phyloP scores from a whole-genome alignment of 2,888 invertebrate species.

The Xestoiulus laeticollis region DNA sequence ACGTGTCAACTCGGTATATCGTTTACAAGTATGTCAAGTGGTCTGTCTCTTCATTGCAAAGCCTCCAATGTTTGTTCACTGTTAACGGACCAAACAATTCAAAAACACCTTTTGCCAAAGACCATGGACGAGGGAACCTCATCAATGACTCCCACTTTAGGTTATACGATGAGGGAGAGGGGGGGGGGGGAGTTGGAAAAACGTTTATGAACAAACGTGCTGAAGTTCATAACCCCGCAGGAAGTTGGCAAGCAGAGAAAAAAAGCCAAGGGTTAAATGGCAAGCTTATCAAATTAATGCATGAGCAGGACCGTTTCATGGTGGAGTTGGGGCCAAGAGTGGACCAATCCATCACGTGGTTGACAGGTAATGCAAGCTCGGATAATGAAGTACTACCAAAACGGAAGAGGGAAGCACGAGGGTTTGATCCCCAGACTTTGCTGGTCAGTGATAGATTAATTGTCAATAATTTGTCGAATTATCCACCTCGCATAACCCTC shows the following conservation, averaged over 20 bases:
- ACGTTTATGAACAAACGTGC: not conserved
- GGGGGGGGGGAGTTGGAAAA: not conserved
- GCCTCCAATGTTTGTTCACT: not conserved
- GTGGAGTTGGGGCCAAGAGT: conserved; percentile 21
- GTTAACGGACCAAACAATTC: conserved; percentile 24
- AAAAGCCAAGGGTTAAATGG: conserved; percentile 24
- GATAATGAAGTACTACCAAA: conserved; percentile 13
- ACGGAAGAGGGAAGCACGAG: not conserved
- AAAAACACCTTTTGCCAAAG: conserved; percentile 1
- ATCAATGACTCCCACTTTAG: not conserved
- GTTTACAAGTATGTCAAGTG: conserved; percentile 34
- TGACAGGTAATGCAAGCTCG: conserved; percentile 8
- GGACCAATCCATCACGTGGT: conserved; percentile 6
- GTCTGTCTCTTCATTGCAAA: not conserved
- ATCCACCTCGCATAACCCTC: conserved; percentile 49
- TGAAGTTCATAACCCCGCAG: not conserved
- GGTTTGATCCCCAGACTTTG: not conserved
- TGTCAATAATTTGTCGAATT: conserved; percentile 53
- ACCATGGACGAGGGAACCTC: not conserved
- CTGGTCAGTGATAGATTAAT: conserved; percentile 48
- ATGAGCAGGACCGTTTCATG: conserved; percentile 17
- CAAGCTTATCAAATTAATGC: conserved; percentile 39
- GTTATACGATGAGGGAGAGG: not conserved
- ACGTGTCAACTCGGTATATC: not conserved
- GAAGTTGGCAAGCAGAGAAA: not conserved